phyloP scores from a whole-genome alignment of 2,888 invertebrate genomes.

The Encarsia formosa region DNA sequence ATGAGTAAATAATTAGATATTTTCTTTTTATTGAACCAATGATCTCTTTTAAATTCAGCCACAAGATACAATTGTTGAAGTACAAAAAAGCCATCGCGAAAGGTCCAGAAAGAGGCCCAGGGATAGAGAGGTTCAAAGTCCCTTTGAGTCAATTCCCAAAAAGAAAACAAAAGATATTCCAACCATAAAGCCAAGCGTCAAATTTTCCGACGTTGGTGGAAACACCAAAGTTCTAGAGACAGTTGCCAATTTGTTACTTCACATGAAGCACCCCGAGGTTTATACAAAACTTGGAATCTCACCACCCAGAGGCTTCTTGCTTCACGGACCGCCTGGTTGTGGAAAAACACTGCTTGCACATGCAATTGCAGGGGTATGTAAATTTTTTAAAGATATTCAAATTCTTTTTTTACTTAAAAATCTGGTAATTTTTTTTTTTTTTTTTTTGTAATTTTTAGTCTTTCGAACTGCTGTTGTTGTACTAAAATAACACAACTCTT shows the following conservation, averaged over 20 bases:
- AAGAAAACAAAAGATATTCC: slow-evolving; percentile 43
- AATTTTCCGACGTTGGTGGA: slow-evolving; percentile 78
- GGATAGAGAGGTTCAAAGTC: slow-evolving; percentile 50
- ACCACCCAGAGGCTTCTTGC: slow-evolving; percentile 83
- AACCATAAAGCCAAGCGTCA: slow-evolving; percentile 52
- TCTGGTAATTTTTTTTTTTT: no score
- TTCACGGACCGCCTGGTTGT: slow-evolving; percentile 96
- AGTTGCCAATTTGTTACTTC: slow-evolving; percentile 73
- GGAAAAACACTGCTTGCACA: slow-evolving; percentile 81
- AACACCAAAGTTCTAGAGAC: slow-evolving; percentile 69
- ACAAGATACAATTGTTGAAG: no score
- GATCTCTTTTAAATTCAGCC: no score
- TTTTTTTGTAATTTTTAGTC: no score
- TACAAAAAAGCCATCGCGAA: no score
- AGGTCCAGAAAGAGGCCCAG: slow-evolving; percentile 46
- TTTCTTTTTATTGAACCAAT: no score
- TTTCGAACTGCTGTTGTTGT: no score
- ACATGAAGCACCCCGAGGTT: slow-evolving; percentile 88
- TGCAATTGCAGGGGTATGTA: slow-evolving; percentile 73
- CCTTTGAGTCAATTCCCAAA: slow-evolving; percentile 43
- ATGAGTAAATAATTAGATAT: no score
- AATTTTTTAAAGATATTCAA: slow-evolving; percentile 25
- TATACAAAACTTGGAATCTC: slow-evolving; percentile 78
- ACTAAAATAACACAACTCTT: no score
- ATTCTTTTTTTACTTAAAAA: no score